A percentile compares a stretch with the other conserved stretches of the same genome.
These are phyloP conservation scores for Austrofundulus limnaeus DNA, from an alignment of 2,113 vertebrate species.

Conservation along the genomic window DNA sequence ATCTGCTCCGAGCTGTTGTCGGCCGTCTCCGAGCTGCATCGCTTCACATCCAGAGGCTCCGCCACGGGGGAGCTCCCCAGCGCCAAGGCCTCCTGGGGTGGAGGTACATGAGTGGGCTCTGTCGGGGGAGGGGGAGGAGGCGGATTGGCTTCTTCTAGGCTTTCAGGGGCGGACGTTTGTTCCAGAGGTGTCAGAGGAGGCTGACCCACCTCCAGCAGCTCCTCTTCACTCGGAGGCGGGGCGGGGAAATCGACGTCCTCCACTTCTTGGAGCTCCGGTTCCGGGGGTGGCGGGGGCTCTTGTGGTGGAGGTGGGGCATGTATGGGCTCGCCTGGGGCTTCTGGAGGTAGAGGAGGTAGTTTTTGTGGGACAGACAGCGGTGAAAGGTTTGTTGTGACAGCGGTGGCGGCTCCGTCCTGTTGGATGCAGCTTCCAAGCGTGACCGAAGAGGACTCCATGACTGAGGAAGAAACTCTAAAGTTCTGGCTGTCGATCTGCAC, in stretches of 20 bases:
- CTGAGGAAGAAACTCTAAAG: slow-evolving; percentile 91
- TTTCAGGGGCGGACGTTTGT: slow-evolving; percentile 57
- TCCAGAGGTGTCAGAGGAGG: slow-evolving; percentile 68
- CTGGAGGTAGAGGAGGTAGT: slow-evolving; percentile 42
- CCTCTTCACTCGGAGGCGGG: slow-evolving; percentile 77
- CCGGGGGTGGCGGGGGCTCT: slow-evolving; percentile 66
- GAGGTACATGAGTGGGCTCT: slow-evolving; percentile 25
- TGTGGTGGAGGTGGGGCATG: slow-evolving; percentile 62
- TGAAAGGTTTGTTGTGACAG: slow-evolving; percentile 36
- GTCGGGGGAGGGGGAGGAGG: slow-evolving; percentile 37
- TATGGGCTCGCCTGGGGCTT: slow-evolving; percentile 45
- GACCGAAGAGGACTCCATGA: slow-evolving; percentile 86
- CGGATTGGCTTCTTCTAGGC: slow-evolving; percentile 59
- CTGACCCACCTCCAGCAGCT: slow-evolving; percentile 58
- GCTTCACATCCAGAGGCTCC: slow-evolving; percentile 76
- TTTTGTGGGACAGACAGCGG: slow-evolving; percentile 28
- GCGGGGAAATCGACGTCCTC: slow-evolving; percentile 76
- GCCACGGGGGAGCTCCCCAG: slow-evolving; percentile 41
- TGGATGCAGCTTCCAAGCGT: slow-evolving; percentile 87
- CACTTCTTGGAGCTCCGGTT: slow-evolving; percentile 50
- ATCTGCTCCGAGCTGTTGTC: slow-evolving; percentile 90
- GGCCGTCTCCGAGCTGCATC: slow-evolving; percentile 81
- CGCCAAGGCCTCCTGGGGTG: slow-evolving; percentile 26
- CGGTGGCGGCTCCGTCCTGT: slow-evolving; percentile 57
- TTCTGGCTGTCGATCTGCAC: slow-evolving; percentile 96